Evolutionary conservation across 2,113 vertebrate genomes (phyloP).

Genomic region (Neolamprologus hecqui): DNA sequence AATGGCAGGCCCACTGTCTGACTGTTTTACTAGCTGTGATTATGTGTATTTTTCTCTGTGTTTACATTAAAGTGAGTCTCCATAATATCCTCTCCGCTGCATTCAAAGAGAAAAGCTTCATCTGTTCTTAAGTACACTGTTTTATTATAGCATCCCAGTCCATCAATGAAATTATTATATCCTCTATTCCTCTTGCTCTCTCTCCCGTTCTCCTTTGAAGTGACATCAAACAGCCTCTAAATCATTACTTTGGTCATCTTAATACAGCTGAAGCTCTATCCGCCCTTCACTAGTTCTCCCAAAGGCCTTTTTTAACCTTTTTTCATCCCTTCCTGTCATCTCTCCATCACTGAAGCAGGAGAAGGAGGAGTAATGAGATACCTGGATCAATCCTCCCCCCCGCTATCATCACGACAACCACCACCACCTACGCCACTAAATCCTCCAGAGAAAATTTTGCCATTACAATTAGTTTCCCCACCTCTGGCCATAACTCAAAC

Average conservation of each 20-base stretch:
- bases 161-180: neutral
- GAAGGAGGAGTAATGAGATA: neutral
- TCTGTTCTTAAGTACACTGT: neutral
- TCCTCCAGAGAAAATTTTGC: neutral
- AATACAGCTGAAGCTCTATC: neutral
- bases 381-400: neutral
- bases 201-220: neutral
- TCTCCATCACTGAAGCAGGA: neutral
- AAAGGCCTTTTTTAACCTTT: neutral
- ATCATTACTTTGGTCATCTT: neutral
- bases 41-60: neutral
- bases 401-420: neutral
- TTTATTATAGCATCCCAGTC: neutral
- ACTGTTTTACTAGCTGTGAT: neutral
- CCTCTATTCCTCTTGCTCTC: neutral
- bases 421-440: neutral
- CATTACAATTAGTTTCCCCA: neutral
- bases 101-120: neutral
- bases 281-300: neutral
- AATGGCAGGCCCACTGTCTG: neutral
- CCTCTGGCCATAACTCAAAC: conserved; percentile 4
- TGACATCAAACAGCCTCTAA: neutral
- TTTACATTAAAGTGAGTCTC: neutral
- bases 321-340: neutral
- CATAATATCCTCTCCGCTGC: neutral